phyloP scores from a whole-genome alignment of 2,113 vertebrate genomes.

The Furnarius figulus region DNA sequence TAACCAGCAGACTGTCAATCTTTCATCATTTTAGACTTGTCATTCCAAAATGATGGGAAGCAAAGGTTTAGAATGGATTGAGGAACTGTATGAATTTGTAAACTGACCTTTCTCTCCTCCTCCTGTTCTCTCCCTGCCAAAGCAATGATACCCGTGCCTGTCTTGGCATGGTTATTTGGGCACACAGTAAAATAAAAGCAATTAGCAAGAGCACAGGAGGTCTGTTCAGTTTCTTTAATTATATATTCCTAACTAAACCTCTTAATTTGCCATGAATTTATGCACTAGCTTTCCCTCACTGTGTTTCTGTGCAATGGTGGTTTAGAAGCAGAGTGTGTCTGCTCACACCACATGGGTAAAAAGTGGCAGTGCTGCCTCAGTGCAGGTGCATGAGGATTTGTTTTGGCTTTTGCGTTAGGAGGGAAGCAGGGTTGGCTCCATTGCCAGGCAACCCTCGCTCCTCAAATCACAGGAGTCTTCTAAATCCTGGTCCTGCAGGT shows the following conservation, averaged over 20 bases:
- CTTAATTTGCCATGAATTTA: not conserved
- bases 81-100: not conserved
- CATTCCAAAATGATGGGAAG: not conserved
- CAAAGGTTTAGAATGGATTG: not conserved
- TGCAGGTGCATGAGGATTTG: rapidly evolving
- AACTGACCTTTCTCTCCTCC: not conserved
- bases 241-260: not conserved
- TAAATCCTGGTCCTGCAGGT: not conserved
- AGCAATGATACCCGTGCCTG: not conserved
- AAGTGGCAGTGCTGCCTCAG: not conserved
- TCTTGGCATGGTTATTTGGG: not conserved
- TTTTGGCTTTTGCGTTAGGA: not conserved
- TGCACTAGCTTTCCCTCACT: not conserved
- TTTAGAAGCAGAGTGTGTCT: not conserved
- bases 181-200: not conserved
- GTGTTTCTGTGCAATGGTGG: not conserved
- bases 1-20: not conserved
- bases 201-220: not conserved
- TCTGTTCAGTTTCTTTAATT: not conserved
- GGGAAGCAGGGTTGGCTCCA: not conserved
- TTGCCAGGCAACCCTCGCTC: not conserved
- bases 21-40: not conserved
- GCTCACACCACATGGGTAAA: not conserved
- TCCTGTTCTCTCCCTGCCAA: not conserved
- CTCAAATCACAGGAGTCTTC: not conserved